phyloP scores from a whole-genome alignment of 2,888 invertebrate species.

The Epirrita christyi region DNA sequence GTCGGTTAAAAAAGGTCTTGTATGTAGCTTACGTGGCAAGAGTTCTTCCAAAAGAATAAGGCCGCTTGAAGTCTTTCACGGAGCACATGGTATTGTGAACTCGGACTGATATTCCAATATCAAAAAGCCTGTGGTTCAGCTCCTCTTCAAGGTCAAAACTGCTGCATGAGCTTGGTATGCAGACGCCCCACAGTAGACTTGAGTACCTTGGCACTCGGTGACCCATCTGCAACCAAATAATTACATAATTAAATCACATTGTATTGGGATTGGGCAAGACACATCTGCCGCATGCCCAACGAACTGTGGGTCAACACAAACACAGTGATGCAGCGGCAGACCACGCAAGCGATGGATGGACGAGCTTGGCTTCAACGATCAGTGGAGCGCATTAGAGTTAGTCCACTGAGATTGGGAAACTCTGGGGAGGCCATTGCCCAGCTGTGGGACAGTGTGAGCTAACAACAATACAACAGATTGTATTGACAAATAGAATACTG shows the following conservation, averaged over 20 bases:
- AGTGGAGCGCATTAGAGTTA: no score
- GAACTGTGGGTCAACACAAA: no score
- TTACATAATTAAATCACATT: conserved; percentile 4
- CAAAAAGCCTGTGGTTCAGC: conserved; percentile 61
- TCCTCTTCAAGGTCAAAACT: conserved; percentile 80
- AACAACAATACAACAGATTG: no score
- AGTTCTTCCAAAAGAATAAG: conserved; percentile 74
- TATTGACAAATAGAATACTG: no score
- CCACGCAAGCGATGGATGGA: no score
- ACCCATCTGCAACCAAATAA: conserved; percentile 70
- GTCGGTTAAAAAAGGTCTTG: no score
- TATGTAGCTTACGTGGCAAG: conserved; percentile 71
- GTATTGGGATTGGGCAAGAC: neutral
- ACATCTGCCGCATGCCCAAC: no score
- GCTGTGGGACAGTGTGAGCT: no score
- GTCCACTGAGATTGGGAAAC: no score
- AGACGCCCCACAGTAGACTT: conserved; percentile 84
- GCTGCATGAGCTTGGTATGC: conserved; percentile 84
- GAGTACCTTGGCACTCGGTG: conserved; percentile 85
- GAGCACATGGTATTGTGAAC: conserved; percentile 79
- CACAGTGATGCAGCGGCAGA: no score
- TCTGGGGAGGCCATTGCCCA: no score
- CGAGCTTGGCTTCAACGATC: no score
- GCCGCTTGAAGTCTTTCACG: conserved; percentile 64
- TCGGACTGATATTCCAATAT: conserved; percentile 63